Evolutionary conservation across 2,113 vertebrate genomes (phyloP), one percentile per base, ranked within the genome.

Genomic region (Cervus canadensis): DNA sequence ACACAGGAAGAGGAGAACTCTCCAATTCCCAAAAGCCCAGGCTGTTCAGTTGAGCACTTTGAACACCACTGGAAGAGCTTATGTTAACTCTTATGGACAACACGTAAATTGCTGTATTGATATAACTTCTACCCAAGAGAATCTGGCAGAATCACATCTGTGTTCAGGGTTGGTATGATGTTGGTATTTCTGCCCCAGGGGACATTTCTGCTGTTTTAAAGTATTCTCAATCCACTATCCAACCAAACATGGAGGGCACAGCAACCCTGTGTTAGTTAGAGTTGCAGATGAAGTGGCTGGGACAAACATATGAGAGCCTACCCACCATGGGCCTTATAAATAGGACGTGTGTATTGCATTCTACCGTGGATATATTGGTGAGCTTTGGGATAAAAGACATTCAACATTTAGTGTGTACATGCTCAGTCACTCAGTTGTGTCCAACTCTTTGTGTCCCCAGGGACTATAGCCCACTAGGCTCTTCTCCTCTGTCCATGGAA

Each of bases 151-250:
- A 71, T 83, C 87, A 92, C 40, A 25, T 40, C 54, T 85, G 54
- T 60, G 28, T 57, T 96, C 50, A 60, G 86, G 12, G 26, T 25
- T 81, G n/a, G 64, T 71, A 36, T 71, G 30, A 28, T 48, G 19
- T 45, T 76, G n/a, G 21, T 60, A 6, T 81, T 87, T 96, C 92
- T 85, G 50, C 40, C 74, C 62, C 91, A 91, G 19, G 54, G 74
- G 59, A 2, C 40, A 90, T 78, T 74, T 96, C 89, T 94, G 6
- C 74, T 71, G 14, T 83, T 93, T 95, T 89, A 83, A 94, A 87
- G 11, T n/a, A 78, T 91, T 94, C 74, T 90, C 89, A 90, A 40
- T 14, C 17, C 28, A 82, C 54, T 14, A 16, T 76, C 71, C 19
- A 81, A 92, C n/a, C 52, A 74, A 43, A 74, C 28, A 30, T 6